Evolutionary conservation across 2,113 vertebrate species (phyloP), one percentile per base, ranked within the genome.

Genomic region (Pipra filicauda): DNA sequence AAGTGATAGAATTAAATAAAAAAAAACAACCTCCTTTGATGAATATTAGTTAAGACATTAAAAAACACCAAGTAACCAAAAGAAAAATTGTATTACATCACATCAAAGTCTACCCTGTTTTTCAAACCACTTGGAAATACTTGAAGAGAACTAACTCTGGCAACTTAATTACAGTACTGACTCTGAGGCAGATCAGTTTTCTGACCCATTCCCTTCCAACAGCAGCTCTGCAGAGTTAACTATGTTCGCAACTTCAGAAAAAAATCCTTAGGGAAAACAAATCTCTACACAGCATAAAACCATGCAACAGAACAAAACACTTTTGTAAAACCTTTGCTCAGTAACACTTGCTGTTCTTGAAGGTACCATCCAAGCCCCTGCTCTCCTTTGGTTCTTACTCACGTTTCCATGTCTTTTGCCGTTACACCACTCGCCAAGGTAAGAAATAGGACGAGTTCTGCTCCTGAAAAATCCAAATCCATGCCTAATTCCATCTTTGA

Each of bases 371-470:
- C 0, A 4, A 57, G 16, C 41, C 13, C 21, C 31, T 3, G 13
- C 11, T 64, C 44, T 44, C n/a, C 9, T 46, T 33, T 26, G 10
- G 17, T 24, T 69, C 59, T 39, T 78, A 39, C 84, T 51, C 96
- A 99, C 99, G 98, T 98, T 98, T 49, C 99, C 99, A 2, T 99
- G 98, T 46, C 98, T 98, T 94, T 97, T 98, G 93, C 99, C 98
- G 5, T 97, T 95, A 82, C 92, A 85, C 99, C 99, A 99, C 62
- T 98, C 96, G 28, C 99, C 99, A 18, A 70, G n/a, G 90, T 99
- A 99, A 39, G 95, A 97, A 86, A 98, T 52, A 0, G 90, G 92
- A 67, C 8, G 82, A 28, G 89, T 91, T 76, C 97, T 88, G 44
- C 98, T 98, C 79, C 52, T 98, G 96, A 98, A 98, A 57, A 97